phyloP scores from a whole-genome alignment of 2,113 vertebrate genomes.

The Paramisgurnus dabryanus region DNA sequence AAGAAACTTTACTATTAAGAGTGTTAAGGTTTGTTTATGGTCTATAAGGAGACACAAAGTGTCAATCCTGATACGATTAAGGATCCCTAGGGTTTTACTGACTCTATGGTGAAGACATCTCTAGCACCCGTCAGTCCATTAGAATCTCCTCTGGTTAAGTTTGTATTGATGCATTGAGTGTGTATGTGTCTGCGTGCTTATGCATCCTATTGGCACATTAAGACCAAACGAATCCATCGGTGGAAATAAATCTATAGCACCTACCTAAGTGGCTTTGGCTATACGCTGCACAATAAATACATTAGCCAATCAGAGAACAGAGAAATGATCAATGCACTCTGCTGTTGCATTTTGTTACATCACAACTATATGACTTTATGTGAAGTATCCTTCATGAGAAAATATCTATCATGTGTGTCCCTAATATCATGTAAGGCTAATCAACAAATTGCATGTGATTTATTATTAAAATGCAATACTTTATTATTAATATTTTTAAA shows the following conservation, averaged over 20 bases:
- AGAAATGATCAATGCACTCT: not conserved
- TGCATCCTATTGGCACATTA: not conserved
- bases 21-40: not conserved
- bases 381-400: not conserved
- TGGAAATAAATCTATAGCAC: not conserved
- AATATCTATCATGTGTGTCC: not conserved
- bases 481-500: too few species aligned
- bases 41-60: not conserved
- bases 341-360: not conserved
- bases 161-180: constrained; percentile 9
- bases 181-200: constrained; percentile 1
- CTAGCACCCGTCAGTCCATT: not conserved
- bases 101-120: not conserved
- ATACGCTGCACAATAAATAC: not conserved
- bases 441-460: too few species aligned
- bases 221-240: not conserved
- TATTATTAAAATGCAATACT: too few species aligned
- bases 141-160: not conserved
- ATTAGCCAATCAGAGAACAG: not conserved
- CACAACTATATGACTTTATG: too few species aligned
- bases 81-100: not conserved
- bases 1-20: too few species aligned
- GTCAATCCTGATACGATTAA: not conserved
- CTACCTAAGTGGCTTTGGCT: not conserved
- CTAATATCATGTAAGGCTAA: not conserved